Conservation (phyloP, 2,797 vertebrate genomes). For the Lacerta agilis region DNA sequence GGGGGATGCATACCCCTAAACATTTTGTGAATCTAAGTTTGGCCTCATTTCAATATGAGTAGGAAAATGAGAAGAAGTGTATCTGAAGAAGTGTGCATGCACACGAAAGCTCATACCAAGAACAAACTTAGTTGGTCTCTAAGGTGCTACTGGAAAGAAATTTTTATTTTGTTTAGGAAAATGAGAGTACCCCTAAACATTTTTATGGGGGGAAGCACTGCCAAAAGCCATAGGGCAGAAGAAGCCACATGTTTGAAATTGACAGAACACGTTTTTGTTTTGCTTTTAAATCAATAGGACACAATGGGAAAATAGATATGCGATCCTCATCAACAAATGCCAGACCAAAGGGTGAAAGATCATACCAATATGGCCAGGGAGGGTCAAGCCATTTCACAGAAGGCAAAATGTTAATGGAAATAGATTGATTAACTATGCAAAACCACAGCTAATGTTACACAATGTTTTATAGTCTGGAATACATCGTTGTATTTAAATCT, state of each 20-base stretch:
- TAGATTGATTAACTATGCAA: conserved; percentile 83
- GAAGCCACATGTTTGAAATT: conserved; percentile 45
- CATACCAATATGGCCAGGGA: conserved; percentile 86
- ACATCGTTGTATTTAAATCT: neutral
- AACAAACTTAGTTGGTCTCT: no score
- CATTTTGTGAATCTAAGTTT: no score
- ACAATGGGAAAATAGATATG: conserved; percentile 86
- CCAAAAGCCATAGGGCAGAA: neutral
- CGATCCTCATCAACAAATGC: conserved; percentile 91
- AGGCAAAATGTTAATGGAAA: conserved; percentile 87
- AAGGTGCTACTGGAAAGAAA: no score
- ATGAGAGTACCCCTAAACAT: no score
- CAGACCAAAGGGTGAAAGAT: conserved; percentile 84
- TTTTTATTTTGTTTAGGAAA: no score
- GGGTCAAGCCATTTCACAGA: conserved; percentile 71
- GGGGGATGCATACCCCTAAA: no score
- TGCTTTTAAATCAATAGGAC: conserved; percentile 81
- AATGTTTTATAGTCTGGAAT: conserved; percentile 77
- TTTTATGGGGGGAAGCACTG: neutral
- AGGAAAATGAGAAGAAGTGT: no score
- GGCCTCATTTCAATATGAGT: no score
- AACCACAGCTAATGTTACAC: conserved; percentile 82
- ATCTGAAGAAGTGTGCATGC: no score
- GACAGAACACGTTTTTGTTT: conserved; percentile 68
- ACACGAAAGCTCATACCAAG: no score